phyloP scores from a whole-genome alignment of 2,113 vertebrate genomes.

The Cavia porcellus region DNA sequence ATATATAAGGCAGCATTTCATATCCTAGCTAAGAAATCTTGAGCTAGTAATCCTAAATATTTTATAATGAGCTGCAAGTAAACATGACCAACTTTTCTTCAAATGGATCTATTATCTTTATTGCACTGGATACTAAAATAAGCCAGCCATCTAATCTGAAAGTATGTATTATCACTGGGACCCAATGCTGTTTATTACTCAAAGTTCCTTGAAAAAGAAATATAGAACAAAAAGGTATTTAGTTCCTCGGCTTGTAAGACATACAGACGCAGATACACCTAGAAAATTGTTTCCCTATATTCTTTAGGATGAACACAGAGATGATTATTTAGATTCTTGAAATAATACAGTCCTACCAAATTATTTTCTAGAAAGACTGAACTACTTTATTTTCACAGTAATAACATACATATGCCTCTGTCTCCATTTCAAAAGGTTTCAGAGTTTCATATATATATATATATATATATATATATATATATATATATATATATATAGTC shows the following conservation, averaged over 20 bases:
- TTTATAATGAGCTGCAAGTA: not conserved
- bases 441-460: not conserved
- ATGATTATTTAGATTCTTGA: conserved; percentile 4
- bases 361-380: conserved; percentile 47
- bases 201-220: not conserved
- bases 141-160: conserved; percentile 11
- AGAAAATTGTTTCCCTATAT: not conserved
- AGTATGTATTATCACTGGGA: not conserved
- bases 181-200: not conserved
- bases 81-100: not conserved
- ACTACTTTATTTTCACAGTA: not conserved
- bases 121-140: not conserved
- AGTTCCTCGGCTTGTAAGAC: not conserved
- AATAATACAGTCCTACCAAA: not conserved
- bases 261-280: not conserved
- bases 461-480: no score
- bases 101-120: not conserved
- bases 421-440: not conserved
- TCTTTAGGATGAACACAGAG: not conserved
- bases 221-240: not conserved
- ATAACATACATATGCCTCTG: not conserved
- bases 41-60: conserved; percentile 1
- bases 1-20: not conserved
- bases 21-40: not conserved
- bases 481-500: no score